Base-by-base conservation (phyloP, 1,140 invertebrate genomes). In the Euglossa dilemma region DNA sequence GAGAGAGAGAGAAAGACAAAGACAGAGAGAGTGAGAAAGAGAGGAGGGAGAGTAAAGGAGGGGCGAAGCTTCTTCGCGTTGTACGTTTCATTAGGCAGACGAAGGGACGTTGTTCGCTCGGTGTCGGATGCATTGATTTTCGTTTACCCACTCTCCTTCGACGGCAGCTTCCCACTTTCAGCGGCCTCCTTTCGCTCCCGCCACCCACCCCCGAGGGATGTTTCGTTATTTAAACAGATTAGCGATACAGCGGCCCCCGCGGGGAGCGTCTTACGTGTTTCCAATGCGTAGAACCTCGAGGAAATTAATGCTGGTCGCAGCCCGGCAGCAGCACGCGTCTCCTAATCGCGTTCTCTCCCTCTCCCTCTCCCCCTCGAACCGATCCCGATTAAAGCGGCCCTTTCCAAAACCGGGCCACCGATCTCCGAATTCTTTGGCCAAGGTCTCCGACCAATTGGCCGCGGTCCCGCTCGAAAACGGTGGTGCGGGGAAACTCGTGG, bases 211-310 rank as follows among this genome's bases (percentile, higher is more conserved):
- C 87, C 86, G 72, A 88, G 90, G 89, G 91, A 93, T 93, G 91
- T 93, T 93, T 93, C 92, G 91, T 93, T 93, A 93, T 93, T 93
- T 93, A 92, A 93, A 92, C 92, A 93, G 93, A 93, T 93, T 92
- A 93, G 92, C 92, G 91, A 93, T 92, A 91, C 91, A 86, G 57
- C 85, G 85, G 80, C 78, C 80, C 79, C 89, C 86, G 79, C 86
- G 89, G 90, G 90, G 89, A 89, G 88, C 90, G 90, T 93, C 93
- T 93, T 93, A 92, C 90, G 92, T 89, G 90, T 92, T 93, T 93
- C 90, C 90, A 89, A 93, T 92, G 89, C 90, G 91, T 90, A 77
- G 63, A 80, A 81, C 80, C 71, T 64, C 82, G 75, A 25, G 83
- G 90, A 87, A 90, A 91, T 91, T 92, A 92, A 91, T 91, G 90